These are phyloP conservation scores for Pocillopora damicornis DNA, from an alignment of 64 coral and sea anemone genomes.

Conservation along the genomic window DNA sequence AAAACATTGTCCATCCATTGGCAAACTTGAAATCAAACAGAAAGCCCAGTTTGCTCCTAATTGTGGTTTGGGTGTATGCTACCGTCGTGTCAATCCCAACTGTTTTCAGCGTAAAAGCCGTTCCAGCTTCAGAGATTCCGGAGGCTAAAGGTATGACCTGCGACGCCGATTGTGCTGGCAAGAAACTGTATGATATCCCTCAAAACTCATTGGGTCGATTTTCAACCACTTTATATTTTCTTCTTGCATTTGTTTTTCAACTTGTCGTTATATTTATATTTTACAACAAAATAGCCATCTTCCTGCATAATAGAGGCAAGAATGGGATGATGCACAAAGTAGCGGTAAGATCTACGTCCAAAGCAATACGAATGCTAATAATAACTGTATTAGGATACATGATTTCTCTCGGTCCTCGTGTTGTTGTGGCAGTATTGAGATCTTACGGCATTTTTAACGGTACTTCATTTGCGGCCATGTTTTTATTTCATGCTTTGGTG, in stretches of 20 bases:
- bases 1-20: conserved; percentile 8
- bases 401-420: neutral
- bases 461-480: too few relatives aligned
- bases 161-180: neutral
- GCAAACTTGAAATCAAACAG: neutral
- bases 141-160: neutral
- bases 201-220: neutral
- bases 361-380: conserved; percentile 29
- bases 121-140: neutral
- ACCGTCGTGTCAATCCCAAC: neutral
- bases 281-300: neutral
- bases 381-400: neutral
- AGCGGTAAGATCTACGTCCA: neutral
- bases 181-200: neutral
- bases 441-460: too few relatives aligned
- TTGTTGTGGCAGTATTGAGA: too few relatives aligned
- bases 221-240: neutral
- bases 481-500: too few relatives aligned
- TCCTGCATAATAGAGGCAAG: neutral
- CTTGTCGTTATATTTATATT: neutral
- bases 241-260: neutral
- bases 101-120: neutral
- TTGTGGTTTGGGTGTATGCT: conserved; percentile 2
- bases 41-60: neutral
- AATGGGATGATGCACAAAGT: neutral